Base-by-base conservation (phyloP, 2,888 invertebrate genomes). In the Byasa hedistus region DNA sequence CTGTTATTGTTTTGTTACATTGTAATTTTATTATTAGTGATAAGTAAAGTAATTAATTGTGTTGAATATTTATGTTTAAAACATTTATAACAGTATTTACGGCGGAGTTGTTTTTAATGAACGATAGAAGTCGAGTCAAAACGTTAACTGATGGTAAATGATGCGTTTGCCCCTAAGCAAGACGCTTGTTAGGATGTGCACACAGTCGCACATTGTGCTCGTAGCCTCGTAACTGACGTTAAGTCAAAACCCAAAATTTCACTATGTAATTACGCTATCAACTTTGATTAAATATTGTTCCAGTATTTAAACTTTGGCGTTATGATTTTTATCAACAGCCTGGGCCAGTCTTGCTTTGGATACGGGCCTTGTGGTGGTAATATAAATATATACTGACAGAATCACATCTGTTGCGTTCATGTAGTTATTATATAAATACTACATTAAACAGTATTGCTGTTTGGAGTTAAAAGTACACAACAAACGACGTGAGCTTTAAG, bases 401-500 rank as follows among this genome's bases (percentile, higher is more conserved):
- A 32, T 2, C 12, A 39, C 39, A 39, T 39, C 15, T 39, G 15
- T 15, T 15, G 15, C 12, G 12, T 39, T 39, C 12, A 15, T 0
- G 0, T 15, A 39, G 39, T 39, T 48, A 48, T 48, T 48, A 48
- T 19, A 48, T 48, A 48, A 39, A 48, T 48, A 48, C 48, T 73
- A 76, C 70, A 74, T 72, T 72, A 71, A 70, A 72, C 68, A 64
- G 44, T 36, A 69, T 67, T 69, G 73, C 69, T 78, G 75, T 78
- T 81, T 79, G 78, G 72, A 73, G 73, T 77, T 78, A 82, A 82
- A 76, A 75, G 73, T 74, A 72, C 71, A 74, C 71, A 76, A 73
- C 75, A 76, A 80, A 79, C 75, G 75, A 75, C 70, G 48, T 55
- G 44, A 75, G 76, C 75, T 77, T 78, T 71, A 68, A 73, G 68